These are phyloP conservation scores for Ooceraea biroi DNA, from an alignment of 1,140 invertebrate species.

Conservation along the genomic window DNA sequence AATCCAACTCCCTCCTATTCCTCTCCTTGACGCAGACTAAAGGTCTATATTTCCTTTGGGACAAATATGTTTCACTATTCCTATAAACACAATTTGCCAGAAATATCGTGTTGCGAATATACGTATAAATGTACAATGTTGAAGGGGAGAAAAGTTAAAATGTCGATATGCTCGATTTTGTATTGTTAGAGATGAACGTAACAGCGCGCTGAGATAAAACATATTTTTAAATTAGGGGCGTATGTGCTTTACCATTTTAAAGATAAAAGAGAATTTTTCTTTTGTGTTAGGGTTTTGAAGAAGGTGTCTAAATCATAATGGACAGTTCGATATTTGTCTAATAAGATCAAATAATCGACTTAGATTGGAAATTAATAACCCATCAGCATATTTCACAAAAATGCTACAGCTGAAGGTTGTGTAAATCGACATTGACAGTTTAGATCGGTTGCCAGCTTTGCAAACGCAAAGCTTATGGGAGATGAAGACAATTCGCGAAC, in stretches of 20 bases:
- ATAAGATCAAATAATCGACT: not conserved
- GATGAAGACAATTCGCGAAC: not conserved
- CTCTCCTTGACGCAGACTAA: slow-evolving; percentile 77
- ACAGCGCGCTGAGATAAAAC: slow-evolving; percentile 24
- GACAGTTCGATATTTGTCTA: not conserved
- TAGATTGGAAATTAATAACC: not conserved
- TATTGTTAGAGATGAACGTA: not conserved
- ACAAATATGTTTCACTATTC: slow-evolving; percentile 85
- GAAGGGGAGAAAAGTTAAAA: slow-evolving; percentile 6
- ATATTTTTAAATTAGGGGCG: slow-evolving; percentile 33
- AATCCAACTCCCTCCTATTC: slow-evolving; percentile 79
- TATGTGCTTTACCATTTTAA: not conserved
- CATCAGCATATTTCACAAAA: not conserved
- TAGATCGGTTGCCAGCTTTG: not conserved
- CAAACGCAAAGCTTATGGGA: not conserved
- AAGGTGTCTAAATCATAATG: not conserved
- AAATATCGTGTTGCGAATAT: slow-evolving; percentile 82
- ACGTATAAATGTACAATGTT: slow-evolving; percentile 59
- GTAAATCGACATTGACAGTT: not conserved
- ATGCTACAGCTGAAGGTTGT: not conserved
- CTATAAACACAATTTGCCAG: slow-evolving; percentile 86
- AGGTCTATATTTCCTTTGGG: slow-evolving; percentile 86
- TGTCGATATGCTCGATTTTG: slow-evolving; percentile 21
- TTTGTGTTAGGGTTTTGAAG: not conserved
- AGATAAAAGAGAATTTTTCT: not conserved